These are phyloP conservation scores for Liopterus haemorrhoidalis DNA, from an alignment of 2,888 invertebrate species.

Conservation along the genomic window DNA sequence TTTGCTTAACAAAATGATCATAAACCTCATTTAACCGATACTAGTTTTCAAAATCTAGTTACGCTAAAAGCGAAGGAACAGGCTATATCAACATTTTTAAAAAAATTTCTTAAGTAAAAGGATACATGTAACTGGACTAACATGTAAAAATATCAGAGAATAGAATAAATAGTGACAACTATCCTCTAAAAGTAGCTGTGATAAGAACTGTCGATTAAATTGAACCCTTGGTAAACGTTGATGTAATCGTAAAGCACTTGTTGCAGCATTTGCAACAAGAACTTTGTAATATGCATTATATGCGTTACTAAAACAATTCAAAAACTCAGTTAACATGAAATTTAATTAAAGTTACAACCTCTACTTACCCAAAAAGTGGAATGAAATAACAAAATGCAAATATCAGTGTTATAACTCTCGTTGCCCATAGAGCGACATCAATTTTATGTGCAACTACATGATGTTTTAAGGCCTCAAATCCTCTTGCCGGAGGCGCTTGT, in stretches of 20 bases:
- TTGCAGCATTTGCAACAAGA: constrained; percentile 87
- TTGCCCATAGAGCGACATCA: constrained; percentile 80
- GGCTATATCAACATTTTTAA: background rate
- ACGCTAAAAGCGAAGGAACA: background rate
- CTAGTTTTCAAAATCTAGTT: background rate
- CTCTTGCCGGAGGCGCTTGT: constrained; percentile 46
- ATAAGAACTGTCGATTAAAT: constrained; percentile 77
- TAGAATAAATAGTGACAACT: constrained; percentile 96
- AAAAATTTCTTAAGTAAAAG: constrained; percentile 47
- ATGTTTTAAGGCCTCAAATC: constrained; percentile 60
- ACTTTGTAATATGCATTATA: constrained; percentile 86
- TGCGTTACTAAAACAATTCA: constrained; percentile 56
- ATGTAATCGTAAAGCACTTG: constrained; percentile 89
- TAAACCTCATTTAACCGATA: too few species aligned
- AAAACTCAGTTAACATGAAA: constrained; percentile 13
- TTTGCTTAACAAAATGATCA: background rate
- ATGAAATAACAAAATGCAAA: constrained; percentile 80
- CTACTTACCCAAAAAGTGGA: constrained; percentile 79
- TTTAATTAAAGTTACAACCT: constrained; percentile 8
- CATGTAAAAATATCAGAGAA: constrained; percentile 82
- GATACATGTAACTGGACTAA: constrained; percentile 84
- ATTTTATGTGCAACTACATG: constrained; percentile 78
- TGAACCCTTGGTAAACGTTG: constrained; percentile 84
- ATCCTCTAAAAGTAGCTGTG: constrained; percentile 76
- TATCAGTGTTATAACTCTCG: constrained; percentile 75